Conservation (phyloP, 92 coral and sea anemone species). For the Montipora capitata region DNA sequence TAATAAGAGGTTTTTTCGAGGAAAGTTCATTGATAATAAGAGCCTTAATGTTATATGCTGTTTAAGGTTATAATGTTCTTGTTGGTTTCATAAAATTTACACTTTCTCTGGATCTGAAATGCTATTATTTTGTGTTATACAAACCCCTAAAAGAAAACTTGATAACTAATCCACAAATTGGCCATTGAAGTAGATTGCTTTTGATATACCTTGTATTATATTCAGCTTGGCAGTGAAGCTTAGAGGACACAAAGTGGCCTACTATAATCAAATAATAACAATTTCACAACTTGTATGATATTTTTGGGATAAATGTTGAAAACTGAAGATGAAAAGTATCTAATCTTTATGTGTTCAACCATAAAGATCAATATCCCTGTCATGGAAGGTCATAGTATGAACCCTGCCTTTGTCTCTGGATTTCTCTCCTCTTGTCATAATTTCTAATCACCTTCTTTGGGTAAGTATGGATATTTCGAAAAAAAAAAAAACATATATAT, state of each 20-base stretch:
- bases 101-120: too few relatives aligned
- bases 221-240: constrained; percentile 12
- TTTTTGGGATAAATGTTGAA: constrained; percentile 4
- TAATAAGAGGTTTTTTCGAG: not conserved
- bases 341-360: constrained; percentile 5
- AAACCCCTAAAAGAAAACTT: constrained; percentile 26
- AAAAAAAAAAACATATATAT: too few relatives aligned
- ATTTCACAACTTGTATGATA: constrained; percentile 6
- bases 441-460: not conserved
- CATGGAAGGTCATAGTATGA: not conserved
- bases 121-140: constrained; percentile 22
- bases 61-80: constrained; percentile 1
- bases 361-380: constrained; percentile 22
- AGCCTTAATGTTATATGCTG: not conserved
- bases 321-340: constrained; percentile 10
- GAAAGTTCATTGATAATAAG: not conserved
- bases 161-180: constrained; percentile 32
- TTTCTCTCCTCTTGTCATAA: not conserved
- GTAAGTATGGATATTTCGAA: too few relatives aligned
- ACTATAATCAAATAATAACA: constrained; percentile 8
- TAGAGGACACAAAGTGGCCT: constrained; percentile 17
- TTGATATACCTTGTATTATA: not conserved
- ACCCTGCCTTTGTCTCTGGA: not conserved
- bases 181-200: constrained; percentile 24
- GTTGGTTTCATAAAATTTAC: constrained; percentile 42